Evolutionary conservation across 2,797 vertebrate genomes (phyloP).

Genomic region (Poeciliopsis infans): DNA sequence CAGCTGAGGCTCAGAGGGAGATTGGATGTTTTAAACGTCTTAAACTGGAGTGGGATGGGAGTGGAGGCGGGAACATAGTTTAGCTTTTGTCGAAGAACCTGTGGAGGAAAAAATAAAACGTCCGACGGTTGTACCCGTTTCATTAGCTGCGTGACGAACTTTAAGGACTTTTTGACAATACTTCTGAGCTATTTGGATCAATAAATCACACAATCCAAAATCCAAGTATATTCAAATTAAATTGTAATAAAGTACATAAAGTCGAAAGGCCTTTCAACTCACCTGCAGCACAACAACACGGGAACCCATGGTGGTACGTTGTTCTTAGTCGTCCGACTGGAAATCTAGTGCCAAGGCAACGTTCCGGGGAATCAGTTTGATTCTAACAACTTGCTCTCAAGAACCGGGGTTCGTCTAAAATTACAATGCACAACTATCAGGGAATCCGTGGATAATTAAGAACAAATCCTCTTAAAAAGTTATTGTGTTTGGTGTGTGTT

Average conservation of each 20-base stretch:
- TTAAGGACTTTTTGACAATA: not conserved
- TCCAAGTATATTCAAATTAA: not conserved
- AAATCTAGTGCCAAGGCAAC: not conserved
- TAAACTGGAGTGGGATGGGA: slow-evolving; percentile 2
- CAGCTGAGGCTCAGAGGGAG: not conserved
- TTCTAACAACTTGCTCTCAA: not conserved
- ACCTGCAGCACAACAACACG: slow-evolving; percentile 49
- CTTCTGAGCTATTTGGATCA: not conserved
- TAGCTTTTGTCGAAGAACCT: slow-evolving; percentile 68
- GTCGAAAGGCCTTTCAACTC: not conserved
- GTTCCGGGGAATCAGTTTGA: not conserved
- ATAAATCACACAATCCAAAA: not conserved
- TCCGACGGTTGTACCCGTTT: not conserved
- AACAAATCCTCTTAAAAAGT: not conserved
- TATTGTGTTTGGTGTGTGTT: too few species aligned
- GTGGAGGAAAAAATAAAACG: slow-evolving; percentile 2
- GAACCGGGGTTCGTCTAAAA: not conserved
- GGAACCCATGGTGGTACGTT: slow-evolving; percentile 68
- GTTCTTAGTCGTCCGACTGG: slow-evolving; percentile 34
- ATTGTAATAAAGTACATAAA: not conserved
- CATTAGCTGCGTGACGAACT: not conserved
- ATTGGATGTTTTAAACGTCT: slow-evolving; percentile 12
- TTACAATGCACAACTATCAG: not conserved
- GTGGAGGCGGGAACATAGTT: slow-evolving; percentile 25
- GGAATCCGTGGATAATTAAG: not conserved